These are phyloP conservation scores for Caenorhabditis imperialis DNA, from an alignment of 2,888 invertebrate genomes.

Conservation along the genomic window DNA sequence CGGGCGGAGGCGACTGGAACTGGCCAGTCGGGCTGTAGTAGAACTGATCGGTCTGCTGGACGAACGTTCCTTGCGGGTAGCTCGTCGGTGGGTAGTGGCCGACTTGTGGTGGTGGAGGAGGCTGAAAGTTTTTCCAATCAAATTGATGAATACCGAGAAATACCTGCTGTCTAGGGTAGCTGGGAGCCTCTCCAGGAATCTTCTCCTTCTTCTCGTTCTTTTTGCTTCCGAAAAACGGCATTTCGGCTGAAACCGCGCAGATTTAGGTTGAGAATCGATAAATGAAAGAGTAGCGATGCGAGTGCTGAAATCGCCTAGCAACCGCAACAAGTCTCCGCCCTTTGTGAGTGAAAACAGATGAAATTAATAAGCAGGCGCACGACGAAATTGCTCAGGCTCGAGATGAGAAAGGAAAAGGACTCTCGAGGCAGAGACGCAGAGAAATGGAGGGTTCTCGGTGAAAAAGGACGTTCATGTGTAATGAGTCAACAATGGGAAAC, in stretches of 20 bases:
- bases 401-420: not conserved
- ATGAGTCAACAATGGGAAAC: not conserved
- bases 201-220: conserved; percentile 32
- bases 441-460: not conserved
- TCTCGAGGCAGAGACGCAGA: not conserved
- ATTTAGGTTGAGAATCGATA: conserved; percentile 16
- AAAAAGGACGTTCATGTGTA: not conserved
- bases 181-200: conserved; percentile 10
- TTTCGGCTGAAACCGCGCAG: not conserved
- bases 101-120: conserved; percentile 25
- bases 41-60: conserved; percentile 25
- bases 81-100: conserved; percentile 19
- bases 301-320: conserved; percentile 41
- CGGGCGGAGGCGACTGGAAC: conserved; percentile 10
- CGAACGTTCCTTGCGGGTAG: conserved; percentile 23
- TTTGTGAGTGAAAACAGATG: conserved; percentile 12
- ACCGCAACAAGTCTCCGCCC: conserved; percentile 16
- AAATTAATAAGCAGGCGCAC: conserved; percentile 17
- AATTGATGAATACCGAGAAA: not conserved
- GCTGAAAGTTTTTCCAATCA: conserved; percentile 11
- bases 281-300: not conserved
- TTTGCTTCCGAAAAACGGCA: conserved; percentile 48
- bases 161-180: conserved; percentile 42
- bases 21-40: conserved; percentile 26
- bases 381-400: not conserved